Evolutionary conservation across 2,888 invertebrate genomes (phyloP), one percentile per base, ranked within the genome.

Genomic region (Teleiodes luculella): DNA sequence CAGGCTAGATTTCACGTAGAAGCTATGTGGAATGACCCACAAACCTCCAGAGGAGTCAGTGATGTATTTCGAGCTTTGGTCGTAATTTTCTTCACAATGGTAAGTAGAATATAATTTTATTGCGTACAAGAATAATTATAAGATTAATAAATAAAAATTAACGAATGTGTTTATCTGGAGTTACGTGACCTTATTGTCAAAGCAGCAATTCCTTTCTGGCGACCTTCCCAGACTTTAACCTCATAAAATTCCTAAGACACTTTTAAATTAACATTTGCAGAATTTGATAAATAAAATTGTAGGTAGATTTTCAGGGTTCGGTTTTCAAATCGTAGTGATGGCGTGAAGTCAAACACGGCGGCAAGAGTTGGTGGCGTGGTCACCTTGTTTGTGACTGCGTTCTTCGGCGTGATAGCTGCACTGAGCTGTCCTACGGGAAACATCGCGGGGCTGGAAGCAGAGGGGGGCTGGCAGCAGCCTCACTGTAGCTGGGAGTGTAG

Each of bases 1-100:
- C 70, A 87, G 87, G 81, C 81, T 0, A 74, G 76, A 10, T 87
- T 74, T 64, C 77, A 84, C 56, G 64, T 85, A 16, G 86, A 86
- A 55, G 66, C 78, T 0, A 57, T 74, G 13, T 67, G 83, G 3
- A 70, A 77, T 14, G 88, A 88, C 46, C 80, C 80, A 1, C 74
- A 81, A 4, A 80, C 82, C 0, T 79, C 83, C 0, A 64, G 85
- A 1, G 69, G 67, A 0, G 68, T 82, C 20, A 73, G 78, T 6
- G 83, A 83, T 49, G 73, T 86, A 36, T 85, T 86, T 59, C 70
- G 86, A 1, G 74, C 87, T 0, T 65, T 88, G 10, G 82, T 86
- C 61, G 81, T 88, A 58, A 78, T 88, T 30, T 87, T 84, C 69
- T 86, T 87, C 33, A 78, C 87, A 1, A 77, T 82, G 74, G 88